A percentile compares a stretch with the other conserved stretches of the same genome.
phyloP scores from a whole-genome alignment of 1,140 invertebrate species.

The Brachionus koreanus region DNA sequence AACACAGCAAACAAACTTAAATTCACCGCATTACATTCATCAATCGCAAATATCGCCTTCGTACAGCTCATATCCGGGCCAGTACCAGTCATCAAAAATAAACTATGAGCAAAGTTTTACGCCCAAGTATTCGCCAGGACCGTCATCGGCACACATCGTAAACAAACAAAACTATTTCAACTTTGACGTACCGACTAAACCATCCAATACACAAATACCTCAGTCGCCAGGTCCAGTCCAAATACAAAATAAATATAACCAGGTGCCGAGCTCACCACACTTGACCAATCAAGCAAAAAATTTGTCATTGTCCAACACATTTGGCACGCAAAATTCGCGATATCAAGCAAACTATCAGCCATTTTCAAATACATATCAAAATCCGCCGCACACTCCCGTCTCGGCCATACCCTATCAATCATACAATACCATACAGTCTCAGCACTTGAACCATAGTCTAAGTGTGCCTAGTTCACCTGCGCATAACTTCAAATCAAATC shows the following conservation, averaged over 20 bases:
- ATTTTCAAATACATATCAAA: not conserved
- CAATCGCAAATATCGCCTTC: constrained; percentile 6
- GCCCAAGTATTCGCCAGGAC: constrained; percentile 37
- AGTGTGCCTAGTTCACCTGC: constrained; percentile 15
- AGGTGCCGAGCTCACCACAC: constrained; percentile 2
- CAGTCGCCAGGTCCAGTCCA: not conserved
- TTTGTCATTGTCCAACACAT: not conserved
- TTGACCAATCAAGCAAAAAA: not conserved
- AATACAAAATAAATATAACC: not conserved
- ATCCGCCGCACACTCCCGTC: not conserved
- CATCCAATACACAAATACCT: constrained; percentile 20
- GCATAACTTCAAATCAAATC: not conserved
- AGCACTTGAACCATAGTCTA: not conserved
- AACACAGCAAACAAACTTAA: constrained; percentile 19
- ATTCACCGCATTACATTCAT: constrained; percentile 27
- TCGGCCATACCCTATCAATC: constrained; percentile 25
- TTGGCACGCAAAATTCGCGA: not conserved
- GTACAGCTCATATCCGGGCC: not conserved
- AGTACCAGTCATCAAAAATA: not conserved
- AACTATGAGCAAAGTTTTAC: constrained; percentile 34
- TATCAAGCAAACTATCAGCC: not conserved
- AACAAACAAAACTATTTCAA: constrained; percentile 37
- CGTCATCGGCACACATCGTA: constrained; percentile 3
- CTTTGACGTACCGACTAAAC: constrained; percentile 7
- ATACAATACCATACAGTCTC: not conserved